Evolutionary conservation across 1,140 invertebrate genomes (phyloP).

Genomic region (Drosophila mojavensis): DNA sequence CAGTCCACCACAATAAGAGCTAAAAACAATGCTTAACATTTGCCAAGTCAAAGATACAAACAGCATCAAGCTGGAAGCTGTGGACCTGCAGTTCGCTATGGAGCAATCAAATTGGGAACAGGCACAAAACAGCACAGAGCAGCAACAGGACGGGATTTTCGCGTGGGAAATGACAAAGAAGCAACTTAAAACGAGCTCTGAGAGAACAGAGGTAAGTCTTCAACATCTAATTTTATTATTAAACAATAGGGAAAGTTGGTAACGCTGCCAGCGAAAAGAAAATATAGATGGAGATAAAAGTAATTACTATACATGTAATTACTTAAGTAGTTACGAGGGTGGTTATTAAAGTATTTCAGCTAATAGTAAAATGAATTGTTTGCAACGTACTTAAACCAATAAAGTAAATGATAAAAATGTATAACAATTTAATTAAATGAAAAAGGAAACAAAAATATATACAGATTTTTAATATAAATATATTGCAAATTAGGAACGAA

Average conservation of each 20-base stretch:
- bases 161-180: not conserved
- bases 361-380: no score
- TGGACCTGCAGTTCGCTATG: not conserved
- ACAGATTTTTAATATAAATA: no score
- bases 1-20: not conserved
- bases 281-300: not conserved
- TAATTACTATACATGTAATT: constrained; percentile 4
- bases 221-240: no score
- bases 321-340: not conserved
- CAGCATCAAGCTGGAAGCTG: constrained; percentile 8
- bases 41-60: not conserved
- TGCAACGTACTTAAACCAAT: no score
- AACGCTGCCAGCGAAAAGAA: no score
- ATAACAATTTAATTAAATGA: no score
- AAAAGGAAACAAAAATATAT: no score
- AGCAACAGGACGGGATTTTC: not conserved
- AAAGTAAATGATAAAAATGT: no score
- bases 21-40: not conserved
- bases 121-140: not conserved
- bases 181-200: constrained; percentile 7
- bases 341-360: no score
- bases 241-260: no score
- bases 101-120: constrained; percentile 23
- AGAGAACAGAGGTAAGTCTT: constrained; percentile 20
- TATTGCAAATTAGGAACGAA: no score